These are phyloP conservation scores for Nannoperca australis DNA, from an alignment of 2,797 vertebrate genomes.

Conservation along the genomic window DNA sequence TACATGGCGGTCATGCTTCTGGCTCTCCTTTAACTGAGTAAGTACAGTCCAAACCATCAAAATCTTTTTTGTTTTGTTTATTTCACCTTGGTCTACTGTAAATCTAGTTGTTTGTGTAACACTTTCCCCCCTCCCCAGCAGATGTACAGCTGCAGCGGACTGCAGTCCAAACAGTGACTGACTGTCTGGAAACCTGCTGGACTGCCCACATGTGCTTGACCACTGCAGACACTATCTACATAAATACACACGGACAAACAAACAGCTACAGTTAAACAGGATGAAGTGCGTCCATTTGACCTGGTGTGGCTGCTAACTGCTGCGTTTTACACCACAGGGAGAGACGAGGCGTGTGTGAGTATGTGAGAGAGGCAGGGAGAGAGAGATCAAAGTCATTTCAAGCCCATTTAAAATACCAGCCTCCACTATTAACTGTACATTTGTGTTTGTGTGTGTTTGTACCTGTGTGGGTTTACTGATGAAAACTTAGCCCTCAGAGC, in stretches of 20 bases:
- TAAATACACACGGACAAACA: conserved; percentile 74
- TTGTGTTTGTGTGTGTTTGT: conserved; percentile 23
- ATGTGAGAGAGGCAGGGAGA: neutral
- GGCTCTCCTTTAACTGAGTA: conserved; percentile 43
- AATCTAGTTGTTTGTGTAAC: conserved; percentile 65
- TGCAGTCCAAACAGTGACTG: conserved; percentile 73
- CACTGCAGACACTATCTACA: conserved; percentile 73
- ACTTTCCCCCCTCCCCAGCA: conserved; percentile 42
- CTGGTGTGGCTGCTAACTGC: conserved; percentile 65
- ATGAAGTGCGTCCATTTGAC: conserved; percentile 63
- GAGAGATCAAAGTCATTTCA: conserved; percentile 17
- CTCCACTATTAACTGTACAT: conserved; percentile 16
- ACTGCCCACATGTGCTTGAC: conserved; percentile 73
- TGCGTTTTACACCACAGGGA: conserved; percentile 54
- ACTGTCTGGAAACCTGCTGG: conserved; percentile 76
- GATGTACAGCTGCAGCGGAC: conserved; percentile 73
- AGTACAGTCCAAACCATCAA: conserved; percentile 55
- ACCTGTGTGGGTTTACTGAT: neutral
- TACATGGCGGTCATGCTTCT: conserved; percentile 51
- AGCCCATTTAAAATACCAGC: conserved; percentile 20
- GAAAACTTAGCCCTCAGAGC: neutral
- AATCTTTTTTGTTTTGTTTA: conserved; percentile 59
- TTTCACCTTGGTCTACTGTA: conserved; percentile 63
- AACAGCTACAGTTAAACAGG: conserved; percentile 67
- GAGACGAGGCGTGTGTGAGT: conserved; percentile 6